Conservation (phyloP, 2,888 invertebrate species). For the Sthenelais limicola region DNA sequence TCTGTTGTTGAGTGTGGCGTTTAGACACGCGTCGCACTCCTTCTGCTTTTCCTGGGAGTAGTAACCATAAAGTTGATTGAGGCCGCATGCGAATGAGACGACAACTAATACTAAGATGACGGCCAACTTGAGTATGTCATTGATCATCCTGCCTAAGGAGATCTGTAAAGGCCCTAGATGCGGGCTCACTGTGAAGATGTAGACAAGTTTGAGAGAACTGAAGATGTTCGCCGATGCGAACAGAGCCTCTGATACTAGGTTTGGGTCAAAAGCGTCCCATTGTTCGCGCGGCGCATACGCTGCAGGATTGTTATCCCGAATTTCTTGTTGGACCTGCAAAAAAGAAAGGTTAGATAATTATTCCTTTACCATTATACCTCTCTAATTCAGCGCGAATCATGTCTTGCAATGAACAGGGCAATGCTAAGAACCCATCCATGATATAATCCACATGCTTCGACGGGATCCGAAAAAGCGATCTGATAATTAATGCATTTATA, state of each 20-base stretch:
- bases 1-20: slow-evolving; percentile 1
- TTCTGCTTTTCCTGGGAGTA: slow-evolving; percentile 61
- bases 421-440: too few relatives aligned
- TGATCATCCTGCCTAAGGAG: slow-evolving; percentile 83
- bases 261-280: slow-evolving; percentile 99
- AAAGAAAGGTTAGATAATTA: background rate
- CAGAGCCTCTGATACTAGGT: slow-evolving; percentile 83
- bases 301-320: slow-evolving; percentile 22
- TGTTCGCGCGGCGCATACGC: slow-evolving; percentile 78
- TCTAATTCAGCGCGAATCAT: too few relatives aligned
- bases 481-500: too few relatives aligned
- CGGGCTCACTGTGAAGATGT: slow-evolving; percentile 93
- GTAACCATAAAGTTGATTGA: slow-evolving; percentile 93
- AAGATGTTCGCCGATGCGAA: slow-evolving; percentile 98
- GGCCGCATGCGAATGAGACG: slow-evolving; percentile 93
- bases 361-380: too few relatives aligned
- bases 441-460: too few relatives aligned
- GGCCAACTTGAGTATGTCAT: slow-evolving; percentile 92
- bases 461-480: too few relatives aligned
- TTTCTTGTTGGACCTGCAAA: slow-evolving; percentile 52
- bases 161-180: slow-evolving; percentile 94
- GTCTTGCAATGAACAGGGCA: too few relatives aligned
- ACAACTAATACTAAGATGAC: slow-evolving; percentile 84
- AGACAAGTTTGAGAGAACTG: slow-evolving; percentile 92
- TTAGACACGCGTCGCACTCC: slow-evolving; percentile 42